Base-by-base conservation (phyloP, 1,140 invertebrate genomes). In the Eriosoma lanigerum region DNA sequence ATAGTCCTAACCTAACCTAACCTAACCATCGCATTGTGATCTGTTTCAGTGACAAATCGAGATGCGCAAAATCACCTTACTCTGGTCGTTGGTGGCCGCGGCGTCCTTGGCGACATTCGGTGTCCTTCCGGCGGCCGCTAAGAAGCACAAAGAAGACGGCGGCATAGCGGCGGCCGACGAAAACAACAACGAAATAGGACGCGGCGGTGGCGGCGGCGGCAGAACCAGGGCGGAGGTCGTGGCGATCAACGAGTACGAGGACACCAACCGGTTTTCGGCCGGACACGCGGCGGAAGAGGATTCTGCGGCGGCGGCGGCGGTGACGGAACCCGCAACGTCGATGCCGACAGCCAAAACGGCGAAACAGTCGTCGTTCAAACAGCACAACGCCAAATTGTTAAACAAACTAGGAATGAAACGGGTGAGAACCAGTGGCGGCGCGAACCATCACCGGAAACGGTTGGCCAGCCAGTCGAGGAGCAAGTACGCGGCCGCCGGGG, bases 401-500 rank as follows among this genome's bases (percentile, higher is more conserved):
- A 76, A 82, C 38, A 82, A 81, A 52, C 10, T 83, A 56, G 83
- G 83, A 8, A 83, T 83, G 83, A 82, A 82, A 6, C 81, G 81
- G 46, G 50, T 83, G 19, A 56, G 81, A 29, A 82, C 75, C 46
- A 83, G 70, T 17, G 60, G 66, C n/a, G 78, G 80, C 10, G 50
- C 21, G 1, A 73, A 73, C 52, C 81, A 83, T 54, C 81, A 81
- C 68, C 64, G 82, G 50, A 83, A 83, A 56, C 75, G 83, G 1
- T 70, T 83, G 13, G 83, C 83, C 46, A 82, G 81, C 44, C 83
- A 83, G 72, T 82, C 82, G 29, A 78, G 83, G n/a, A 83, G 82
- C 64, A 80, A 78, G 3, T 82, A 82, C 73, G 64, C 84, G 92
- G 93, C 83, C 93, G 8, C 32, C 32, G 46, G 46, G 1, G 19